Conservation (phyloP, 2,113 vertebrate genomes). For the Ramphastos sulfuratus region DNA sequence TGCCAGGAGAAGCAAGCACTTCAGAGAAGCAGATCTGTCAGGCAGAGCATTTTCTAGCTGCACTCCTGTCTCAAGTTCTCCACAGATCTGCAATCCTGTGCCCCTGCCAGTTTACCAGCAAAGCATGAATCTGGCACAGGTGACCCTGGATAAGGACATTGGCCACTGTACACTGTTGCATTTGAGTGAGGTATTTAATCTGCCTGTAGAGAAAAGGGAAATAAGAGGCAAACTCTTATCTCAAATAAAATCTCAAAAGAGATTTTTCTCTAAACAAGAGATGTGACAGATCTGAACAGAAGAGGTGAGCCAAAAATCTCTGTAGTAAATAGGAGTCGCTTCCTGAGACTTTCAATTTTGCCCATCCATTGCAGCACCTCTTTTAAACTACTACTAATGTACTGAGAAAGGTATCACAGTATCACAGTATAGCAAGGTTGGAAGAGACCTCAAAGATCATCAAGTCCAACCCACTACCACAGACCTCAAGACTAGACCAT, state of each 20-base stretch:
- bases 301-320: not conserved
- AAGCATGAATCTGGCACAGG: not conserved
- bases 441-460: too few relatives aligned
- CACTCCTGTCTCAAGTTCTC: not conserved
- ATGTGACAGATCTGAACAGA: not conserved
- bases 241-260: too few relatives aligned
- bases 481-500: too few relatives aligned
- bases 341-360: not conserved
- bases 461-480: too few relatives aligned
- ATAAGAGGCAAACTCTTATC: not conserved
- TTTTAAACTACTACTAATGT: not conserved
- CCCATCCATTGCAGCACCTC: not conserved
- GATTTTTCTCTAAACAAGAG: not conserved
- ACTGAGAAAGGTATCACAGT: not conserved
- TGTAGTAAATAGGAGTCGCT: not conserved
- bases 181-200: not conserved
- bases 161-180: not conserved
- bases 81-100: not conserved
- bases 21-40: not conserved
- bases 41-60: not conserved
- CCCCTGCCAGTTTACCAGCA: not conserved
- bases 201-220: not conserved
- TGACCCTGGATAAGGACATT: not conserved
- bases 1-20: not conserved
- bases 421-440: too few relatives aligned